phyloP scores from a whole-genome alignment of 2,113 vertebrate genomes.

The Sarotherodon lohbergeri region DNA sequence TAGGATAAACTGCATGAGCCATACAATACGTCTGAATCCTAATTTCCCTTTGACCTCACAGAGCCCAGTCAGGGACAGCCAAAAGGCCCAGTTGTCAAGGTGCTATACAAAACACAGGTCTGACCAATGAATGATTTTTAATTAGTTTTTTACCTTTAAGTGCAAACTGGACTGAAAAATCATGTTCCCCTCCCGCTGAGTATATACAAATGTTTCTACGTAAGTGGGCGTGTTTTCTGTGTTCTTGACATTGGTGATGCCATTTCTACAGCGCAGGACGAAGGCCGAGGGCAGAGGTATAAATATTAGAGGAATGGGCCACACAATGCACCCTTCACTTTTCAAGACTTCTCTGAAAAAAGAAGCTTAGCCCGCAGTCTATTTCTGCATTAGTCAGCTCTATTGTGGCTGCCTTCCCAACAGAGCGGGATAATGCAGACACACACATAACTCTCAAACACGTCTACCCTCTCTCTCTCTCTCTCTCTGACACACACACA shows the following conservation, averaged over 20 bases:
- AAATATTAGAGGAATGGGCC: background rate
- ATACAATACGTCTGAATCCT: background rate
- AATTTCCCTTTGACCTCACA: background rate
- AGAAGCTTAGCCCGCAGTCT: slow-evolving; percentile 62
- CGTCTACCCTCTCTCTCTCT: background rate
- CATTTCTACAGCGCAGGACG: background rate
- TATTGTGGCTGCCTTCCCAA: slow-evolving; percentile 35
- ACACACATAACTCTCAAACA: background rate
- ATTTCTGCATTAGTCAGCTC: slow-evolving; percentile 68
- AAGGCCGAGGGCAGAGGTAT: background rate
- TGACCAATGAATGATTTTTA: background rate
- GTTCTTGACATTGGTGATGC: background rate
- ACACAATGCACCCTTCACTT: slow-evolving; percentile 21
- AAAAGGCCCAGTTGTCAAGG: background rate
- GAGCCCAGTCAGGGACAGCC: background rate
- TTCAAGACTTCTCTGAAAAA: slow-evolving; percentile 40
- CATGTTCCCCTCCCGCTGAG: fast-evolving
- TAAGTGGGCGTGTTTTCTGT: background rate
- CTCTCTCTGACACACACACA: background rate
- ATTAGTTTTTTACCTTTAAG: background rate
- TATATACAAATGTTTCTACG: background rate
- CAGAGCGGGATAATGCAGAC: slow-evolving; percentile 29
- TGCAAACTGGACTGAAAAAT: background rate
- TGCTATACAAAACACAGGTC: background rate
- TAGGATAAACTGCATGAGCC: background rate